A percentile compares a stretch with the other conserved stretches of the same genome.
Evolutionary conservation across 2,888 invertebrate species (phyloP).

Genomic region (Eupithecia subumbrata): DNA sequence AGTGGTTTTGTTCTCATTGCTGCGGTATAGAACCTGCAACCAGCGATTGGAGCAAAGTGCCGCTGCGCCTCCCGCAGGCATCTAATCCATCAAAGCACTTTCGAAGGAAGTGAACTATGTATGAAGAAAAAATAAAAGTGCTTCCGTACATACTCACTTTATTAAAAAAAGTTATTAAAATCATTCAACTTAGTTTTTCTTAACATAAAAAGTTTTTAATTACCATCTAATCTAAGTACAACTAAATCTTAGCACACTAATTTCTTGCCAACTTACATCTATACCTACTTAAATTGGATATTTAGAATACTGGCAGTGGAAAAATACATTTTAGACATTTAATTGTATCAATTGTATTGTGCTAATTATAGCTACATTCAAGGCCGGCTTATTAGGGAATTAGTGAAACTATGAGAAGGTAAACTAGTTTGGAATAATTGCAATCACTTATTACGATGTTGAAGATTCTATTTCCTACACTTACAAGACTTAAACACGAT

Average conservation of each 20-base stretch:
- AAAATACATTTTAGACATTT: conserved; percentile 73
- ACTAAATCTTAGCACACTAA: conserved; percentile 56
- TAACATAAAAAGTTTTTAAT: conserved; percentile 54
- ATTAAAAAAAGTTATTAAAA: conserved; percentile 84
- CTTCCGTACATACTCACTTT: conserved; percentile 54
- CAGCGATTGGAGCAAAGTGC: no score
- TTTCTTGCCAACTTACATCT: conserved; percentile 44
- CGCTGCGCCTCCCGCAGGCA: no score
- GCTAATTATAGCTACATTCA: conserved; percentile 51
- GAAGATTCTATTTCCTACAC: conserved; percentile 28
- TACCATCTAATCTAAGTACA: conserved; percentile 48
- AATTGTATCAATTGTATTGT: conserved; percentile 47
- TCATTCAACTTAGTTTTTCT: conserved; percentile 75
- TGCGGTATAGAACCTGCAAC: no score
- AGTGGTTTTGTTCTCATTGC: no score
- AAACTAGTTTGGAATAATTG: conserved; percentile 20
- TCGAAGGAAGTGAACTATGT: conserved; percentile 32
- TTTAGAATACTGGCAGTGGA: conserved; percentile 84
- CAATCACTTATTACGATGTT: conserved; percentile 16
- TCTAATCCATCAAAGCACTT: no score
- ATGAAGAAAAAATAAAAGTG: conserved; percentile 12
- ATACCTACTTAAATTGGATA: conserved; percentile 62
- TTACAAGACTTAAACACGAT: conserved; percentile 52
- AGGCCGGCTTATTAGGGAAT: conserved; percentile 42
- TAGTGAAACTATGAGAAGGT: conserved; percentile 19